Evolutionary conservation across 2,113 vertebrate species (phyloP).

Genomic region (Rhizomys pruinosus): DNA sequence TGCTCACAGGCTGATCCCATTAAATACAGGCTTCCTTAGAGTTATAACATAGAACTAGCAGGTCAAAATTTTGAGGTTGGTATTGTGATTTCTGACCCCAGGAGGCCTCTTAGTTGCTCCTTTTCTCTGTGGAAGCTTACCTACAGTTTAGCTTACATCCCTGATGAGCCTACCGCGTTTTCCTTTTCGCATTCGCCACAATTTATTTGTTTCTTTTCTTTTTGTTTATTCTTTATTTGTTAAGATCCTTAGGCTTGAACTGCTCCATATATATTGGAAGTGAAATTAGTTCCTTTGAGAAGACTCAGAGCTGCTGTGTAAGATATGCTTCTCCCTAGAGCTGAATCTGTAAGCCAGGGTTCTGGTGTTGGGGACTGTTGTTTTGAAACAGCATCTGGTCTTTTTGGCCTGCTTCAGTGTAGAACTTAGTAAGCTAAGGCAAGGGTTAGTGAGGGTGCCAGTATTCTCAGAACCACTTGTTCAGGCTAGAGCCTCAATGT

Average conservation of each 20-base stretch:
- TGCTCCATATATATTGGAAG: neutral
- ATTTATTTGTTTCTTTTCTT: neutral
- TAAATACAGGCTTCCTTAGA: neutral
- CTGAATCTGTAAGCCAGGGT: neutral
- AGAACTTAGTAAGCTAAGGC: neutral
- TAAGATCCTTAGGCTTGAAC: neutral
- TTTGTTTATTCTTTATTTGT: neutral
- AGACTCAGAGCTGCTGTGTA: constrained; percentile 24
- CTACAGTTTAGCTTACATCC: neutral
- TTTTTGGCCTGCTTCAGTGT: neutral
- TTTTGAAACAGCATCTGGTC: neutral
- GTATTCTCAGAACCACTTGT: neutral
- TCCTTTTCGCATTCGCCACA: neutral
- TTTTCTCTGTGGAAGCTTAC: neutral
- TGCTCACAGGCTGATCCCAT: neutral
- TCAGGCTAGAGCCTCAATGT: neutral
- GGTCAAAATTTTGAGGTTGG: constrained; percentile 18
- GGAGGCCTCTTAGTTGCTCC: neutral
- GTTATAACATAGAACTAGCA: neutral
- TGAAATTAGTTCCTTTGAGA: constrained; percentile 24
- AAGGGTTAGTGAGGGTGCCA: neutral
- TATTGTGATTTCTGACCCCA: neutral
- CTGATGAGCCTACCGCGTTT: neutral
- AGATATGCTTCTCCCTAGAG: neutral
- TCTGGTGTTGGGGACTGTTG: neutral